Conservation (phyloP, 2,113 vertebrate genomes). For the Ciconia maguari region DNA sequence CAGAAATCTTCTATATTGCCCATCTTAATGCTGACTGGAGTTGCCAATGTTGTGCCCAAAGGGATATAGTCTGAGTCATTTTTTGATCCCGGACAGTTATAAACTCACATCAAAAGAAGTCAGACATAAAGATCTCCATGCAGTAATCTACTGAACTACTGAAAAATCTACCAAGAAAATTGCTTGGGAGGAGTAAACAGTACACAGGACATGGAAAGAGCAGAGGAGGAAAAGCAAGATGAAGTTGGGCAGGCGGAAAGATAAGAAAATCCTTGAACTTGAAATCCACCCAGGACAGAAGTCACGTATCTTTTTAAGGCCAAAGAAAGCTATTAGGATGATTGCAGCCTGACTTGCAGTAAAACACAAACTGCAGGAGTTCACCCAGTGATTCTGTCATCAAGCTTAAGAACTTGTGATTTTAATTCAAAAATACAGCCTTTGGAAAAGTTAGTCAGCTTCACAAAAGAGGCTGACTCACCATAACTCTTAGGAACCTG, state of each 20-base stretch:
- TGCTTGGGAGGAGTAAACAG: neutral
- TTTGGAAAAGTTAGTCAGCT: neutral
- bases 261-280: neutral
- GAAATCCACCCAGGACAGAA: neutral
- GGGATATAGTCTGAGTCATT: neutral
- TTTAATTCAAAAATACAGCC: conserved; percentile 11
- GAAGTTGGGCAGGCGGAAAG: neutral
- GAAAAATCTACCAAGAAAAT: neutral
- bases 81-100: neutral
- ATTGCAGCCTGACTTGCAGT: neutral
- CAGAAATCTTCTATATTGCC: neutral
- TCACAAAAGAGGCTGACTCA: conserved; percentile 40
- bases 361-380: neutral
- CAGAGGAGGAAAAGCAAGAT: neutral
- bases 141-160: neutral
- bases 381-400: neutral
- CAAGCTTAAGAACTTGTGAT: neutral
- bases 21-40: neutral
- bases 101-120: neutral
- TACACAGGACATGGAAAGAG: neutral
- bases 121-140: neutral
- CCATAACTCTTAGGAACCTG: neutral
- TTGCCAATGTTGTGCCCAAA: neutral
- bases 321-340: neutral
- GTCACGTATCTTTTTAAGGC: neutral